Evolutionary conservation across 2,797 vertebrate genomes (phyloP), one percentile per base, ranked within the genome.

Genomic region (Sebastes vulpes): DNA sequence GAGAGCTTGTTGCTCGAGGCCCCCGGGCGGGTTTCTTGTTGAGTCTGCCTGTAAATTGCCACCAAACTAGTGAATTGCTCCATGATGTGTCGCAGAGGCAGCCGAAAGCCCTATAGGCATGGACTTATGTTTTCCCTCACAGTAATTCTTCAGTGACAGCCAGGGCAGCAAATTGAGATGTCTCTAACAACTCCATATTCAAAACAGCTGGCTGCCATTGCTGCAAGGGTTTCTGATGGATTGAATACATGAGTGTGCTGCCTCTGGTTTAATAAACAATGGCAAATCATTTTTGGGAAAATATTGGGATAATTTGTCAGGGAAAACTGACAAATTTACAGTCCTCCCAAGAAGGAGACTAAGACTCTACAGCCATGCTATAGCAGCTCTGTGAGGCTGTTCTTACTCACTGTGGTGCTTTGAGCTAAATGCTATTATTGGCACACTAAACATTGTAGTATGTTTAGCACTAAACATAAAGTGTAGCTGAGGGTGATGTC

Each of bases 61-160:
- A 91, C 93, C 92, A 92, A 91, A 94, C 86, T 69, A 89, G 83
- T 91, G 93, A 95, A 93, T 95, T 92, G 92, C 90, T 94, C 86
- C 83, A 85, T 87, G 91, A 94, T 92, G 89, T 93, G 87, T 92
- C 82, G 84, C 78, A 60, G 78, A 90, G 79, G 72, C 86, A 81
- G 67, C 76, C 23, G 67, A 89, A 90, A 88, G 83, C 89, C 91
- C 90, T 59, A 84, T 80, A 92, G 93, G 88, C 92, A 70, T 26
- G 1, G 82, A 86, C 84, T 88, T 89, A 9, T 91, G 89, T 86
- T 90, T 90, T 79, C 81, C 75, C 83, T 89, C 78, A 38, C 73
- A 84, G 88, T 90, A 85, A 91, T 89, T 87, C 88, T 81, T 83
- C 89, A 59, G 75, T 89, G 92, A 91, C 90, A 92, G 86, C 79